Base-by-base conservation (phyloP, 2,888 invertebrate species). In the Polylopha cassiicola region DNA sequence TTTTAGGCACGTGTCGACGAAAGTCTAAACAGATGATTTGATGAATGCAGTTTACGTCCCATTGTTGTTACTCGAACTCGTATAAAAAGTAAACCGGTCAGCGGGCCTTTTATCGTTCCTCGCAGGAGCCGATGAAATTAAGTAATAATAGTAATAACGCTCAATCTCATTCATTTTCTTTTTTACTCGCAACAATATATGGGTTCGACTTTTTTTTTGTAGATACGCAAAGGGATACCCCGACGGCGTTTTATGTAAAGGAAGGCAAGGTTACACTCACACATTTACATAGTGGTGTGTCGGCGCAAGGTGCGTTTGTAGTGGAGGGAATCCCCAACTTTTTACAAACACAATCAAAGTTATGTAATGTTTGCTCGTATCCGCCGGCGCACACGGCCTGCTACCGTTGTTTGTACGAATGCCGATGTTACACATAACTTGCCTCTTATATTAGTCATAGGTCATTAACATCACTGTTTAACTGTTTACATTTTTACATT, bases 321-420 rank as follows among this genome's bases (percentile, higher is more conserved):
- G 78, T 82, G 63, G 75, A 78, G 85, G 85, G 85, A 81, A 79
- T 85, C 81, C 84, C 85, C 85, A 81, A 82, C 77, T 84, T 85
- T 85, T 85, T 85, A 85, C 82, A 76, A 82, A 85, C 85, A 84
- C 84, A 85, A 84, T 84, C 84, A 84, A 81, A 84, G 81, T 85
- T 85, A 84, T 85, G 84, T 84, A 84, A 84, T 80, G 81, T 81
- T 80, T 81, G 77, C 72, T 73, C 71, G 80, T 75, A 79, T 76
- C 78, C 79, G 80, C 70, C 74, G 72, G 64, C 73, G 68, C 69
- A 65, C 67, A 65, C 65, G 52, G 60, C 57, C 65, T 64, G 72
- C 76, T 65, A 68, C 79, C 70, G 74, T 74, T 77, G 73, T 78
- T 78, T 78, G 75, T 76, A 73, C 65, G 75, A 78, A 76, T 81